Evolutionary conservation across 2,888 invertebrate species (phyloP), one percentile per base, ranked within the genome.

Genomic region (Ormia ochracea): DNA sequence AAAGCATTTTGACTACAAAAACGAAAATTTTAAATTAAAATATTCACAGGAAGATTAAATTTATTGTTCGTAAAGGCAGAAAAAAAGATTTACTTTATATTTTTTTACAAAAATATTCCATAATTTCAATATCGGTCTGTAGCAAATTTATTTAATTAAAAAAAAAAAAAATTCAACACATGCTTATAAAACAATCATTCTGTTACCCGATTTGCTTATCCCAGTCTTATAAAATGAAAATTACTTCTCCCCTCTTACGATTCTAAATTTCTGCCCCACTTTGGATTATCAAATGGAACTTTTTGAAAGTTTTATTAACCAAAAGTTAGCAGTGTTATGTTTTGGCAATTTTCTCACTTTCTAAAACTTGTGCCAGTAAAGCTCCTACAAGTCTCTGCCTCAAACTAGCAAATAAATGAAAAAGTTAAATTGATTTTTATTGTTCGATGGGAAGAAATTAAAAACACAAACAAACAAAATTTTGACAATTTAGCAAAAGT

Each of bases 391-490:
- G 28, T 45, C 21, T 23, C 58, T 19, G 19, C 23, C 21, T 33
- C 23, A 23, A 28, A 56, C 54, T 14, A 45, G 28, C 38, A 61
- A 50, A 38, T 69, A 50, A n/a, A 45, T 74, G 50, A 65, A 65
- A 79, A 79, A 79, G 74, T 79, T 79, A 74, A 79, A 79, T 79
- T 79, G 78, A 69, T 79, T 79, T 79, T 69, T 65, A 65, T 79
- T 79, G 74, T 78, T 69, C 17, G 33, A 58, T 12, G 17, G 1
- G 6, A 23, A 23, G 2, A 26, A 23, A n/a, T 19, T 31, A 4
- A 31, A 70, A 4, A 28, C 28, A 52, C 26, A 38, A 23, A 26
- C n/a, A 9, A 31, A 41, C 0, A 17, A 28, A 10, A 48, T 36
- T 41, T 50, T 65, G 28, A 43, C 74, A 58, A 33, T 38, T 26